phyloP scores from a whole-genome alignment of 1,140 invertebrate genomes.

The Anoplophora glabripennis region DNA sequence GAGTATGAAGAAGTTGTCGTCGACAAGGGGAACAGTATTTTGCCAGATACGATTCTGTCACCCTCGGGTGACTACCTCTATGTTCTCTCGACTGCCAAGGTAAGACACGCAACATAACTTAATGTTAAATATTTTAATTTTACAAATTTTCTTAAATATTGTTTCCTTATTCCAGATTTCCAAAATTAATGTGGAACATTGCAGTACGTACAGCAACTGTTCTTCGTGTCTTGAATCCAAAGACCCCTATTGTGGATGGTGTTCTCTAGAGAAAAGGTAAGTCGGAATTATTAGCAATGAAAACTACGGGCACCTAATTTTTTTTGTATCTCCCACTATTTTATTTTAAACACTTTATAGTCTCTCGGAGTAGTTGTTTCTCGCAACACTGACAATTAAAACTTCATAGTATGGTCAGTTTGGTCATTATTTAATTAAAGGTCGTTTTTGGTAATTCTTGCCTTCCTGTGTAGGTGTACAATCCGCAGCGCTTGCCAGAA shows the following conservation, averaged over 20 bases:
- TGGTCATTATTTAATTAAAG: too few relatives aligned
- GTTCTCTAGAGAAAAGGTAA: constrained; percentile 89
- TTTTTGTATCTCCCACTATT: too few relatives aligned
- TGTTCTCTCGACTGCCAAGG: constrained; percentile 67
- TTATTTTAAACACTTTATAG: too few relatives aligned
- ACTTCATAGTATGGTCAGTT: too few relatives aligned
- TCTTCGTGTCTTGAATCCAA: constrained; percentile 84
- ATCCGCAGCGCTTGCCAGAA: constrained; percentile 85
- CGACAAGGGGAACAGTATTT: constrained; percentile 68
- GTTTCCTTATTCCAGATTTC: constrained; percentile 62
- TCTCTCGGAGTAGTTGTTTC: too few relatives aligned
- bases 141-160: neutral
- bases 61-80: constrained; percentile 72
- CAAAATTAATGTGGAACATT: constrained; percentile 90
- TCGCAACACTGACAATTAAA: too few relatives aligned
- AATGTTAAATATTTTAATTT: neutral
- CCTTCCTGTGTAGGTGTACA: constrained; percentile 66
- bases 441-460: too few relatives aligned
- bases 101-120: constrained; percentile 38
- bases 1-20: constrained; percentile 77
- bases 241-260: constrained; percentile 98
- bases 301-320: too few relatives aligned
- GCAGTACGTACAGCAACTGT: constrained; percentile 85
- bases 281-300: constrained; percentile 13
- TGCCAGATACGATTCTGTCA: constrained; percentile 81